Evolutionary conservation across 2,113 vertebrate species (phyloP).

Genomic region (Calcarius ornatus): DNA sequence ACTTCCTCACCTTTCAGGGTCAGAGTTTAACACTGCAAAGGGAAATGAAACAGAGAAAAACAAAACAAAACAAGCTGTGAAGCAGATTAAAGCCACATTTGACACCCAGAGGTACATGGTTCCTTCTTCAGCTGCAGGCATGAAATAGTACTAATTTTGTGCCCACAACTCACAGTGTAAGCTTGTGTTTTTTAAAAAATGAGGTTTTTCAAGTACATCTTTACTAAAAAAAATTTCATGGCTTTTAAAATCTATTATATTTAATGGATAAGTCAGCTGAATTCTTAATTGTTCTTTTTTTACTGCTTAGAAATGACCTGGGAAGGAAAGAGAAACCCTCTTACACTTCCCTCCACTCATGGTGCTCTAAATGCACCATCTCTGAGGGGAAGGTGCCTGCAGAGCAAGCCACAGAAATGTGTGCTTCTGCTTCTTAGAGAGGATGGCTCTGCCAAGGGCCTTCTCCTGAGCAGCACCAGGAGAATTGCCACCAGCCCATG

Average conservation of each 20-base stretch:
- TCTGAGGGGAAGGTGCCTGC: neutral
- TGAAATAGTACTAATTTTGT: neutral
- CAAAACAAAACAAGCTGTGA: slow-evolving; percentile 42
- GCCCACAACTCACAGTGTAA: neutral
- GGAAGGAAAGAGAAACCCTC: neutral
- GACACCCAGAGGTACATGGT: neutral
- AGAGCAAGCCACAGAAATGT: neutral
- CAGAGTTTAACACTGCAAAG: slow-evolving; percentile 15
- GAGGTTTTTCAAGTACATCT: neutral
- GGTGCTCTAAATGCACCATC: neutral
- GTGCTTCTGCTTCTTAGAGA: neutral
- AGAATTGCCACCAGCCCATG: neutral
- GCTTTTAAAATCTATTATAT: neutral
- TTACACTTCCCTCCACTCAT: neutral
- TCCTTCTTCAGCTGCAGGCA: slow-evolving; percentile 27
- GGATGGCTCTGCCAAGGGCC: neutral
- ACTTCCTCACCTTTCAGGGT: slow-evolving; percentile 58
- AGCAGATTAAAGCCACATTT: slow-evolving; percentile 31
- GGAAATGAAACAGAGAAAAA: slow-evolving; percentile 62
- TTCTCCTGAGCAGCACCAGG: neutral
- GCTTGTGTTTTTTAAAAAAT: neutral
- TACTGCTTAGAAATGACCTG: neutral
- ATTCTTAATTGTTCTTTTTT: neutral
- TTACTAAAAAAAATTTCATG: neutral
- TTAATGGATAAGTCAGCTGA: neutral